phyloP scores from a whole-genome alignment of 92 coral and sea anemone genomes.

The Diadumene lineata region DNA sequence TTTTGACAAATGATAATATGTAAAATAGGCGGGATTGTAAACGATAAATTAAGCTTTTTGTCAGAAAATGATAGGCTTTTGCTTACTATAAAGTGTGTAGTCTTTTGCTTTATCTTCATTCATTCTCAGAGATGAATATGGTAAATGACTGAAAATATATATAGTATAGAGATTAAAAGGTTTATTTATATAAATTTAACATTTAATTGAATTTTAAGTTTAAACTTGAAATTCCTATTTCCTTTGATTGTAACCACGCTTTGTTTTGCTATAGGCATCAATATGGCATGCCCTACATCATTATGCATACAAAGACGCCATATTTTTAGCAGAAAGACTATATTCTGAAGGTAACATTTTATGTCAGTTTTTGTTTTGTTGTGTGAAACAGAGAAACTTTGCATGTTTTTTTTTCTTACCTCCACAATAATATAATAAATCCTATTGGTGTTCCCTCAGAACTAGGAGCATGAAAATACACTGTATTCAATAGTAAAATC shows the following conservation, averaged over 20 bases:
- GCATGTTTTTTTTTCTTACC: background rate
- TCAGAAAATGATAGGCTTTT: background rate
- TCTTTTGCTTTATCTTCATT: background rate
- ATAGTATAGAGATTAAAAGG: too few relatives aligned
- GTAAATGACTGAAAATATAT: too few relatives aligned
- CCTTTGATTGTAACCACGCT: background rate
- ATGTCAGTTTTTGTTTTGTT: too few relatives aligned
- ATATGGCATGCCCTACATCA: conserved; percentile 99
- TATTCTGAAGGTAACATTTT: conserved; percentile 93
- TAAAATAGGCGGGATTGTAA: conserved; percentile 24
- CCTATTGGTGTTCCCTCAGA: too few relatives aligned
- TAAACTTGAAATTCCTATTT: too few relatives aligned
- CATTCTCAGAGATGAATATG: background rate
- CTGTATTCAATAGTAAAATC: too few relatives aligned
- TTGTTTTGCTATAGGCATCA: conserved; percentile 64
- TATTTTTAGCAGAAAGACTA: conserved; percentile 93
- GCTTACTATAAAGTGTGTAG: background rate
- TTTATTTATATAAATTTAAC: too few relatives aligned
- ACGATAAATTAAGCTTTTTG: conserved; percentile 10
- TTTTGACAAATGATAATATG: background rate
- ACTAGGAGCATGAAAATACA: too few relatives aligned
- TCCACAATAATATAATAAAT: too few relatives aligned
- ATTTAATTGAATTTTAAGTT: too few relatives aligned
- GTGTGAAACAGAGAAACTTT: background rate
- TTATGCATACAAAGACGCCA: conserved; percentile 90